Evolutionary conservation across 2,113 vertebrate genomes (phyloP), one percentile per base, ranked within the genome.

Genomic region (Gavia stellata): DNA sequence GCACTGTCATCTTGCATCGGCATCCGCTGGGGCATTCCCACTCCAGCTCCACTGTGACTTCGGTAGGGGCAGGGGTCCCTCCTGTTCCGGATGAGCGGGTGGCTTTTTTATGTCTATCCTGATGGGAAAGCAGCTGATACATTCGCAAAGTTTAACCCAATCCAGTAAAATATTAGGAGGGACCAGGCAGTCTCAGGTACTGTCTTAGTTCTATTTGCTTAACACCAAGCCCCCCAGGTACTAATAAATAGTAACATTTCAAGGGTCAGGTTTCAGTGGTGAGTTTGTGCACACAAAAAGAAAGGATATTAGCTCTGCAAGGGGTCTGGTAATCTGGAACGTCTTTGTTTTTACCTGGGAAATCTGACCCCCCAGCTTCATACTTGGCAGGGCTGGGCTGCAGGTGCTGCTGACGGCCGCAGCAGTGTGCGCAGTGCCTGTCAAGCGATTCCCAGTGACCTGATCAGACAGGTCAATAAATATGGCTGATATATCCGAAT

Each of bases 341-440:
- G 0, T 78, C 65, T 79, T 95, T 85, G 42, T 81, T 96, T 78
- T 83, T 2, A 47, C 59, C 72, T 44, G 50, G 55, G 82, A 86
- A 88, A 82, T 74, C 42, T 88, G 80, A 86, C 14, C 15, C 19
- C 29, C 24, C 11, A 2, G 29, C 38, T 73, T 77, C 0, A 0
- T 62, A 16, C 53, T 45, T 42, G 47, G 66, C 81, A 80, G 63
- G 23, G 58, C 33, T 34, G 44, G 38, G 68, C 89, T 88, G 75
- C 77, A 45, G 75, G 65, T 45, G n/a, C 80, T 91, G 65, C 80
- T 70, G 77, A 14, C 55, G 49, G 81, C 28, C 7, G 1, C 24
- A 44, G 73, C 56, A 28, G 11, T 1, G 13, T 33, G 56, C 0
- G 0, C 45, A 3, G 53, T 21, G 36, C 42, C 45, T 83, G 67